Percentiles rank a stretch among this genome's conserved stretches.
Evolutionary conservation across 2,113 vertebrate genomes (phyloP).

Genomic region (Eudyptes chrysolophus): DNA sequence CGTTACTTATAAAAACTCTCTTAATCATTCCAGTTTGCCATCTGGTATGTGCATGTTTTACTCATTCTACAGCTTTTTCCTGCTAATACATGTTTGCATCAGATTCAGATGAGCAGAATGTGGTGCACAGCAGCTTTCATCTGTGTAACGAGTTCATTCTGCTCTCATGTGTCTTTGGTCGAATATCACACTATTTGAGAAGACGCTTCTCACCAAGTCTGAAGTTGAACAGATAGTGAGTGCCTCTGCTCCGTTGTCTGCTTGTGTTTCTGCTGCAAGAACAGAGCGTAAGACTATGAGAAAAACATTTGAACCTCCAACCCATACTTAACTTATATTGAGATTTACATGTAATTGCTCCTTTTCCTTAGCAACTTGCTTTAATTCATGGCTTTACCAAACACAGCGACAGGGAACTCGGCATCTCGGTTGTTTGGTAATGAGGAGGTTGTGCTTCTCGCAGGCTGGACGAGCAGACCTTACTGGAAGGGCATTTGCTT

Average conservation of each 20-base stretch:
- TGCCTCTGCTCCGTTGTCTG: neutral
- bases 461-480: neutral
- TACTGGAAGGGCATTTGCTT: neutral
- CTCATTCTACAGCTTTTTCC: neutral
- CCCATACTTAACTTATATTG: neutral
- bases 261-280: neutral
- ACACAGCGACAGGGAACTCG: neutral
- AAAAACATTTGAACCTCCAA: neutral
- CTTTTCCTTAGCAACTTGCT: neutral
- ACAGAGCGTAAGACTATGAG: neutral
- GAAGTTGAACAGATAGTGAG: neutral
- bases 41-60: slow-evolving; percentile 10
- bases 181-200: neutral
- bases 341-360: neutral
- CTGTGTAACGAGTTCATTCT: neutral
- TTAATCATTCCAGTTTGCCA: neutral
- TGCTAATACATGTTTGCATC: neutral
- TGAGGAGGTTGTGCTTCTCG: neutral
- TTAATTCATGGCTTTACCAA: neutral
- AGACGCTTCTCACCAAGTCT: neutral
- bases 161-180: neutral
- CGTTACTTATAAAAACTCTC: neutral
- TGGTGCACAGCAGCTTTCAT: neutral
- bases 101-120: neutral
- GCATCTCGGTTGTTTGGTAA: neutral